Conservation (phyloP, 2,888 invertebrate genomes). For the Deroplatys truncata region DNA sequence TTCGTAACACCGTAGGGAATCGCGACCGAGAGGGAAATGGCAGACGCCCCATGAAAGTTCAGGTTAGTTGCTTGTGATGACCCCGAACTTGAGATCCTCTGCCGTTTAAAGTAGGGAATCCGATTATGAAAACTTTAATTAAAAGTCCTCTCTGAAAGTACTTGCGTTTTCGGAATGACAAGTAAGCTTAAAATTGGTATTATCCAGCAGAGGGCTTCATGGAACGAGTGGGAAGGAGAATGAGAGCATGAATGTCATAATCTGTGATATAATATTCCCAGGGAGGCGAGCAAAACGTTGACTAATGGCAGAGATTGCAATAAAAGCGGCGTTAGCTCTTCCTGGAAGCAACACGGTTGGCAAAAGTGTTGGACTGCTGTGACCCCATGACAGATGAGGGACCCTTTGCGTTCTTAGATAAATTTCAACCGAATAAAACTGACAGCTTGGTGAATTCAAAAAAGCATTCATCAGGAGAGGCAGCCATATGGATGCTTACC, state of each 20-base stretch:
- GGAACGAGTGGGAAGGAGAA: not conserved
- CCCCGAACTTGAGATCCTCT: not conserved
- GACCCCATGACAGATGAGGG: not conserved
- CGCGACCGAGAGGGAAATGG: not conserved
- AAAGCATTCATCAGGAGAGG: too few relatives aligned
- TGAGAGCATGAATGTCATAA: conserved; percentile 4
- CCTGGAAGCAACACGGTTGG: not conserved
- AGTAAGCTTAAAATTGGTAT: conserved; percentile 6
- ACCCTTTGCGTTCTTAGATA: not conserved
- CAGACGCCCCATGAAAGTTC: not conserved
- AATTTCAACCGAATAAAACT: not conserved
- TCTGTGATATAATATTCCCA: not conserved
- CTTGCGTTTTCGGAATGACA: conserved; percentile 1
- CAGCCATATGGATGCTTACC: too few relatives aligned
- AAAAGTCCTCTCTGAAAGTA: not conserved
- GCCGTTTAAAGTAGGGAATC: conserved; percentile 1
- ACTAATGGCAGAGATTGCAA: conserved; percentile 9
- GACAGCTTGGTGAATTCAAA: not conserved
- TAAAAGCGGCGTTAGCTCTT: not conserved
- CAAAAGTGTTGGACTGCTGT: too few relatives aligned
- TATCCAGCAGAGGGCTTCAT: not conserved
- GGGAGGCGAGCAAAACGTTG: not conserved
- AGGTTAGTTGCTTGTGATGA: not conserved
- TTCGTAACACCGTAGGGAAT: too few relatives aligned
- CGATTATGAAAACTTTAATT: conserved; percentile 11